Conservation (phyloP, 2,888 invertebrate genomes). For the Anarsia innoxiella region DNA sequence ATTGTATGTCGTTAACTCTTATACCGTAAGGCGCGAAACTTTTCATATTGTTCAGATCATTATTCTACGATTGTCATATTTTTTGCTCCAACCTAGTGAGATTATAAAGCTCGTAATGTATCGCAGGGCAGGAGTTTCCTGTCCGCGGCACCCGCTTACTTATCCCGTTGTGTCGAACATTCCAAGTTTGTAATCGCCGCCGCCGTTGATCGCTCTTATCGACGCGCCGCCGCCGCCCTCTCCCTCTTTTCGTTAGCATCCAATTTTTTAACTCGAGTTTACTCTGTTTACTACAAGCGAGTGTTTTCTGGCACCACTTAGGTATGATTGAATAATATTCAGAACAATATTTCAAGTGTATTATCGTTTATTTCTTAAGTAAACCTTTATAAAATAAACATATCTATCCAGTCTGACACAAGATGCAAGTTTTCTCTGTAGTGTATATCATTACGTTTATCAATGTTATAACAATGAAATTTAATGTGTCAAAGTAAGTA, state of each 20-base stretch:
- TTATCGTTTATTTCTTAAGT: slow-evolving; percentile 64
- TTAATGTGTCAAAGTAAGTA: slow-evolving; percentile 53
- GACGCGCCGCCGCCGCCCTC: too few relatives aligned
- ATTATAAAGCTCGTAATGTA: too few relatives aligned
- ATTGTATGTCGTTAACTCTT: slow-evolving; percentile 58
- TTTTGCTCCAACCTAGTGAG: background rate
- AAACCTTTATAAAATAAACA: slow-evolving; percentile 64
- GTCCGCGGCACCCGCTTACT: too few relatives aligned
- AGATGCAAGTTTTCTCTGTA: slow-evolving; percentile 74
- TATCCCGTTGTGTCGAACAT: too few relatives aligned
- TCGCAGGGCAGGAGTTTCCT: too few relatives aligned
- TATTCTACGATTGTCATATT: slow-evolving; percentile 36
- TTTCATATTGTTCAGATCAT: slow-evolving; percentile 64
- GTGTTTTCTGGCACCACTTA: slow-evolving; percentile 11
- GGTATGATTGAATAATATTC: slow-evolving; percentile 45
- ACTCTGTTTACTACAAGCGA: too few relatives aligned
- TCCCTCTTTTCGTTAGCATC: too few relatives aligned
- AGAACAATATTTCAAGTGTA: slow-evolving; percentile 62
- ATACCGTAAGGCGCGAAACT: slow-evolving; percentile 50
- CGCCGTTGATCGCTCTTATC: too few relatives aligned
- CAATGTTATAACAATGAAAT: slow-evolving; percentile 71
- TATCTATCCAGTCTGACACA: slow-evolving; percentile 66
- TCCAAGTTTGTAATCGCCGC: too few relatives aligned
- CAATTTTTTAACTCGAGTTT: too few relatives aligned
- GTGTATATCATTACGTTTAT: slow-evolving; percentile 65